phyloP scores from a whole-genome alignment of 92 coral and sea anemone genomes.

The Phenganax marumi region DNA sequence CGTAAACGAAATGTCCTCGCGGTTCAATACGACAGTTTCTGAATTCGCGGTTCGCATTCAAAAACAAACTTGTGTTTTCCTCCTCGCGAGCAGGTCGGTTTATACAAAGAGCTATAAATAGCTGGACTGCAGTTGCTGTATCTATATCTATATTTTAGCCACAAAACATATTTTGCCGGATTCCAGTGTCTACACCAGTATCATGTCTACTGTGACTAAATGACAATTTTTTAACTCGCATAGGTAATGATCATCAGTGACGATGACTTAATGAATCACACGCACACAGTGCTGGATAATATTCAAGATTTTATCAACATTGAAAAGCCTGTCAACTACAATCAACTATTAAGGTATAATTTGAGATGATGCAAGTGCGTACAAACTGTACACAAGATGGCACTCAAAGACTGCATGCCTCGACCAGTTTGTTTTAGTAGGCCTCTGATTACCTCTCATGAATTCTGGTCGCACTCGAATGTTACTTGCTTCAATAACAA shows the following conservation, averaged over 20 bases:
- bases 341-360: conserved; percentile 63
- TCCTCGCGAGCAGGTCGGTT: too few relatives aligned
- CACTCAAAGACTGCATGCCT: too few relatives aligned
- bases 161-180: neutral
- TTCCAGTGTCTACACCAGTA: neutral
- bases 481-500: too few relatives aligned
- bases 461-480: too few relatives aligned
- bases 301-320: conserved; percentile 79
- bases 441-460: too few relatives aligned
- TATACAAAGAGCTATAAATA: too few relatives aligned
- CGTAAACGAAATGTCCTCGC: too few relatives aligned
- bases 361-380: too few relatives aligned
- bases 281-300: conserved; percentile 72
- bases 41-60: neutral
- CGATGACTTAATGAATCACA: conserved; percentile 74
- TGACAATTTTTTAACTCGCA: neutral
- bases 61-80: neutral
- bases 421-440: too few relatives aligned
- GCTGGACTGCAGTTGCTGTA: too few relatives aligned
- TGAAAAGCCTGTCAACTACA: conserved; percentile 76
- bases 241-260: conserved; percentile 76
- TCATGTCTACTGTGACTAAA: neutral
- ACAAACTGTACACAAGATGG: too few relatives aligned
- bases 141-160: too few relatives aligned
- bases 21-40: neutral